phyloP scores from a whole-genome alignment of 2,888 invertebrate genomes.

The Xestobium rufovillosum region DNA sequence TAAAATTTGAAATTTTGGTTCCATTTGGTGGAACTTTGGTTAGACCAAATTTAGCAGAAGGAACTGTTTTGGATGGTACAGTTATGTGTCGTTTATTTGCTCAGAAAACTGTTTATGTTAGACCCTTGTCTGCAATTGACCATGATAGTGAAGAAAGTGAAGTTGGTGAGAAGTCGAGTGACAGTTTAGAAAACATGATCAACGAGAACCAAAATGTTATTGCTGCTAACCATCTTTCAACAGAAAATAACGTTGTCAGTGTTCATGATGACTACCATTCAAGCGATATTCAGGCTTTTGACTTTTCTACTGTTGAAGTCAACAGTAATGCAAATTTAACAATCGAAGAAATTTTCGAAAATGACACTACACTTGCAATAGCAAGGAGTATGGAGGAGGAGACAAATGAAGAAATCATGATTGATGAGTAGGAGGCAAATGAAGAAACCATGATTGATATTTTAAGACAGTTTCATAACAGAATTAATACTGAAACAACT shows the following conservation, averaged over 20 bases:
- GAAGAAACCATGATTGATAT: conserved; percentile 20
- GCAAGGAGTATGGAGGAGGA: not conserved
- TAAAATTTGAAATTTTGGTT: not conserved
- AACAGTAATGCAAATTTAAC: conserved; percentile 1
- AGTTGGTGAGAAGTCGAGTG: not conserved
- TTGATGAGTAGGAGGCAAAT: conserved; percentile 20
- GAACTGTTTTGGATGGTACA: conserved; percentile 3
- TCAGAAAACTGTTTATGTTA: conserved; percentile 2
- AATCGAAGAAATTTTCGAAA: not conserved
- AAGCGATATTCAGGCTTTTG: not conserved
- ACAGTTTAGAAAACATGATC: conserved; percentile 2
- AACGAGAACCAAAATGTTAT: not conserved
- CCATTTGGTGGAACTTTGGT: not conserved
- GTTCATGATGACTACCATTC: conserved; percentile 2
- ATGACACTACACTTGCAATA: conserved; percentile 3
- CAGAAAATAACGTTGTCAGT: too few species aligned
- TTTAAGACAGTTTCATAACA: conserved; percentile 14
- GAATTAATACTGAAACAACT: conserved; percentile 7
- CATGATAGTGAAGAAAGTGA: conserved; percentile 1
- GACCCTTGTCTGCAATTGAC: conserved; percentile 2
- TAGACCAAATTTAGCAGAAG: conserved; percentile 3
- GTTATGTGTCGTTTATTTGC: conserved; percentile 3
- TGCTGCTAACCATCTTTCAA: conserved; percentile 2
- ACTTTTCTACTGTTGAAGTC: conserved; percentile 1
- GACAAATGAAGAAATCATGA: too few species aligned